Evolutionary conservation across 2,888 invertebrate genomes (phyloP), one percentile per base, ranked within the genome.

Genomic region (Coelopa pilipes): DNA sequence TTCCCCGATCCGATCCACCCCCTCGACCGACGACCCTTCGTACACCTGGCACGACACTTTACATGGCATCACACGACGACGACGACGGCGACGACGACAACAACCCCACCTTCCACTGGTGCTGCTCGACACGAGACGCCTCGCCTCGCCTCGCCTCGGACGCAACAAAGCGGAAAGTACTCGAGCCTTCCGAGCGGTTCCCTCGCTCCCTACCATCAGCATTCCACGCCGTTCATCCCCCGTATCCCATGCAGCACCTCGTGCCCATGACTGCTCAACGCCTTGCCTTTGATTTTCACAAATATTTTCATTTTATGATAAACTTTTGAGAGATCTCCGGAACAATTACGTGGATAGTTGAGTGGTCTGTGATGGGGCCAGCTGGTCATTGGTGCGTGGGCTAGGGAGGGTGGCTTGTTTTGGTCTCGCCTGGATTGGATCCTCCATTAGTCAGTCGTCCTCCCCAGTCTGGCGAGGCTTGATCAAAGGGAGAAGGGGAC

Each of bases 281-380:
- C 57, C 10, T 19, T 19, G 47, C 19, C 50, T 66, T 66, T 62
- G 55, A 21, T 46, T 65, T 34, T 21, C n/a, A 63, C 46, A 71
- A 65, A 65, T 71, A 65, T 53, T 65, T 55, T 71, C 65, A 71
- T 71, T 71, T 71, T 53, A 65, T 71, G 65, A 71, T 71, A 71
- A 71, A 63, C 53, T 65, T 53, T 34, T 53, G 65, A 65, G 71
- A 71, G 55, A 71, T 71, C 53, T 53, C 55, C 50, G 11, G 46
- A 21, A 55, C 63, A 71, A 62, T 55, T 62, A 71, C n/a, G 21
- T n/a, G 62, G 24, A 34, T 34, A 34, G 34, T 34, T 34, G 34
- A 13, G 34, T 45, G 68, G 7, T 68, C 34, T 34, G 11, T 59
- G 21, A 13, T 49, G 59, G 34, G 11, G 21, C 12, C n/a, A 34